phyloP scores from a whole-genome alignment of 2,888 invertebrate species.

The Euplexia lucipara region DNA sequence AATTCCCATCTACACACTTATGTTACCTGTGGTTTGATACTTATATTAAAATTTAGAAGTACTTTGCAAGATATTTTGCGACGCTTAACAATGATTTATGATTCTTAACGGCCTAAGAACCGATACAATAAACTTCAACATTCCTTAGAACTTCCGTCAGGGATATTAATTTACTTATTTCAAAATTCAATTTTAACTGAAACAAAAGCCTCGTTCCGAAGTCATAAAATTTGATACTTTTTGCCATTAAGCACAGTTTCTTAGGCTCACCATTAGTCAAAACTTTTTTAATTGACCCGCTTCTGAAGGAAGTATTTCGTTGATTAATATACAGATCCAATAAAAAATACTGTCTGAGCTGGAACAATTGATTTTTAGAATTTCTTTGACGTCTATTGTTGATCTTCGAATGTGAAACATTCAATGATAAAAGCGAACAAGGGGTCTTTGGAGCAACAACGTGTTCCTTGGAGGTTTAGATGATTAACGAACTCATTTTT shows the following conservation, averaged over 20 bases:
- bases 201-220: slow-evolving; percentile 36
- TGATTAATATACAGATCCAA: slow-evolving; percentile 51
- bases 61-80: background rate
- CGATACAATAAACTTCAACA: background rate
- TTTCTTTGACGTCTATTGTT: slow-evolving; percentile 13
- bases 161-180: slow-evolving; percentile 30
- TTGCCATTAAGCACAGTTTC: slow-evolving; percentile 35
- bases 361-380: slow-evolving; percentile 20
- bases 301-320: slow-evolving; percentile 41
- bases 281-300: slow-evolving; percentile 65
- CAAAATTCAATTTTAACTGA: slow-evolving; percentile 37
- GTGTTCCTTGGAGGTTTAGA: background rate
- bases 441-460: too few relatives aligned
- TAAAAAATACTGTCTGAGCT: slow-evolving; percentile 19
- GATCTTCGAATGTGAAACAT: background rate
- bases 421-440: too few relatives aligned
- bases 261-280: slow-evolving; percentile 50
- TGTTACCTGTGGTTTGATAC: too few relatives aligned
- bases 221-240: slow-evolving; percentile 50
- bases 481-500: background rate
- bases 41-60: too few relatives aligned
- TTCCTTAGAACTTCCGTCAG: slow-evolving; percentile 3
- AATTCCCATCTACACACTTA: too few relatives aligned
- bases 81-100: slow-evolving; percentile 5
- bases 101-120: background rate